Conservation (phyloP, 2,888 invertebrate genomes). For the Micropterix aruncella region DNA sequence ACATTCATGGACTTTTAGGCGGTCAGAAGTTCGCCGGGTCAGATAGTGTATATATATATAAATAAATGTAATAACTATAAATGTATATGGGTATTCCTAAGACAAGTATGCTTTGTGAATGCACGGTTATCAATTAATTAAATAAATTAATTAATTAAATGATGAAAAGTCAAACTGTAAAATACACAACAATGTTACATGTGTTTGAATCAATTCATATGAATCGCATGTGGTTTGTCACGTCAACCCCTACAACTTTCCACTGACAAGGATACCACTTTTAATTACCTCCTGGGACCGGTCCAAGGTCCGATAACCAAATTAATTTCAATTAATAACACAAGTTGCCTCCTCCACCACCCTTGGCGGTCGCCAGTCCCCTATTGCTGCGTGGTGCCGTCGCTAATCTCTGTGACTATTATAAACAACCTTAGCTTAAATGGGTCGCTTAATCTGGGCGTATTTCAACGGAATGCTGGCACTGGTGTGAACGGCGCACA, state of each 20-base stretch:
- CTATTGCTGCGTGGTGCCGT: not conserved
- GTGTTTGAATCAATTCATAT: too few relatives aligned
- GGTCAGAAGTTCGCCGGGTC: too few relatives aligned
- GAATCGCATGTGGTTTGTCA: too few relatives aligned
- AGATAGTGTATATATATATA: too few relatives aligned
- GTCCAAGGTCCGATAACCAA: constrained; percentile 10
- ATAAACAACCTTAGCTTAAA: constrained; percentile 13
- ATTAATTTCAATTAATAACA: constrained; percentile 13
- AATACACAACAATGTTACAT: not conserved
- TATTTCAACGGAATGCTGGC: constrained; percentile 3
- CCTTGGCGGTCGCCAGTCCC: not conserved
- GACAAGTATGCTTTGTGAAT: too few relatives aligned
- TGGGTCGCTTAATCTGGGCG: constrained; percentile 12
- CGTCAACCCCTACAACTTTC: too few relatives aligned
- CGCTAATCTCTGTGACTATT: constrained; percentile 11
- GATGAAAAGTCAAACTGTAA: not conserved
- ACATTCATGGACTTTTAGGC: too few relatives aligned
- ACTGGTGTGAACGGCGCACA: not conserved
- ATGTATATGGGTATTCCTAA: too few relatives aligned
- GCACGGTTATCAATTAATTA: too few relatives aligned
- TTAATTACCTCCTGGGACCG: not conserved
- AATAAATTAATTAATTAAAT: too few relatives aligned
- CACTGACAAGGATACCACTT: not conserved
- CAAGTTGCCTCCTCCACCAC: constrained; percentile 6
- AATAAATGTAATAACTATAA: too few relatives aligned